These are phyloP conservation scores for Bungarus multicinctus DNA, from an alignment of 2,113 vertebrate genomes.

Conservation along the genomic window DNA sequence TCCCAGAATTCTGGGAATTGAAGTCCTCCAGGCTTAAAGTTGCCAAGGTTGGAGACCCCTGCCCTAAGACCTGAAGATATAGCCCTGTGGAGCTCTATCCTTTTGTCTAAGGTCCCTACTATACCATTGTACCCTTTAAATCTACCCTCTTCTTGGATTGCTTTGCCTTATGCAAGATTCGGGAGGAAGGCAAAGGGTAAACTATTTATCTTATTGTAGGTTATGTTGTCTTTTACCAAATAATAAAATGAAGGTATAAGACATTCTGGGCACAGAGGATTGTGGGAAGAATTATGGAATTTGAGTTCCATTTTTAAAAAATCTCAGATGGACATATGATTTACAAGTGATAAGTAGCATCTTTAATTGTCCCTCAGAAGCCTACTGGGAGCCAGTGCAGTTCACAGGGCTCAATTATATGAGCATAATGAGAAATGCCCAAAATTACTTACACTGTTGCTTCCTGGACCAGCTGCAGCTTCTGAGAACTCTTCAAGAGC, in stretches of 20 bases:
- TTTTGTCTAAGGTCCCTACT: too few species aligned
- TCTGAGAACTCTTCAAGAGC: not conserved
- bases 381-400: not conserved
- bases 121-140: not conserved
- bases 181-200: not conserved
- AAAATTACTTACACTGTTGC: not conserved
- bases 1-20: too few species aligned
- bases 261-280: too few species aligned
- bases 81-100: too few species aligned
- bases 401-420: not conserved
- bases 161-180: not conserved
- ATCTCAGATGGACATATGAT: not conserved
- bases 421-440: not conserved
- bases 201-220: not conserved
- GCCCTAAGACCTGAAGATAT: too few species aligned
- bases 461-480: not conserved
- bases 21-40: too few species aligned
- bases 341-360: not conserved
- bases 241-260: not conserved
- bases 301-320: not conserved
- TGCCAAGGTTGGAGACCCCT: too few species aligned
- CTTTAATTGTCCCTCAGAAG: not conserved
- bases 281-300: not conserved
- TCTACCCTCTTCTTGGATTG: not conserved
- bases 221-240: not conserved